Base-by-base conservation (phyloP, 1,140 invertebrate species). In the Phenacoccus solenopsis region DNA sequence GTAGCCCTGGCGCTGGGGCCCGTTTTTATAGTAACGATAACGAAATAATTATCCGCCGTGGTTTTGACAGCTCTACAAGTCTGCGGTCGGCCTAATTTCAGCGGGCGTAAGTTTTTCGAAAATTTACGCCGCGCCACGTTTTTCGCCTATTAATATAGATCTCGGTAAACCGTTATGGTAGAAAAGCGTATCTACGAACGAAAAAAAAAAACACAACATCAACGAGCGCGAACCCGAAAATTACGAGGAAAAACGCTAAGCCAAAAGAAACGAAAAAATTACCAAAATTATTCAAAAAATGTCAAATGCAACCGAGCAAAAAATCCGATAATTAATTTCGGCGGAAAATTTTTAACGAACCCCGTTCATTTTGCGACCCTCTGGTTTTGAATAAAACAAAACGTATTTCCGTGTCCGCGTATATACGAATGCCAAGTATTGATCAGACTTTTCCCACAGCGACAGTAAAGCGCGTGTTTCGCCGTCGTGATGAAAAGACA, bases 241-340 rank as follows among this genome's bases (percentile, higher is more conserved):
- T 32, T 32, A 32, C 5, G 38, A 49, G 38, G 38, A 49, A 49
- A n/a, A 49, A 49, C 20, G 5, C 38, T n/a, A 49, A 49, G 38
- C 38, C 38, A 49, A 49, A 49, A 49, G 38, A 49, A 49, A 49
- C 5, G 38, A 49, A 49, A 49, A 49, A 49, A 49, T 49, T 49
- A 49, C 38, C 38, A 49, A 49, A 49, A 49, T 49, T 49, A 49
- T 49, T 49, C 38, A 49, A 49, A 49, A 49, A 49, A 49, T 49
- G 38, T 49, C 38, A 49, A 49, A 49, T 49, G 38, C 38, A 49
- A 49, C 38, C 38, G 16, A 49, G 38, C 38, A 49, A 49, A 49
- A 49, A 49, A 49, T 49, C 38, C 38, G 38, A 49, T 49, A 49
- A 49, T 49, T 49, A 49, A 49, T 49, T 49, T 32, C 20, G 16